A percentile compares a stretch with the other conserved stretches of the same genome.
These are phyloP conservation scores for Brachypterus glaber DNA, from an alignment of 2,888 invertebrate species.

Conservation along the genomic window DNA sequence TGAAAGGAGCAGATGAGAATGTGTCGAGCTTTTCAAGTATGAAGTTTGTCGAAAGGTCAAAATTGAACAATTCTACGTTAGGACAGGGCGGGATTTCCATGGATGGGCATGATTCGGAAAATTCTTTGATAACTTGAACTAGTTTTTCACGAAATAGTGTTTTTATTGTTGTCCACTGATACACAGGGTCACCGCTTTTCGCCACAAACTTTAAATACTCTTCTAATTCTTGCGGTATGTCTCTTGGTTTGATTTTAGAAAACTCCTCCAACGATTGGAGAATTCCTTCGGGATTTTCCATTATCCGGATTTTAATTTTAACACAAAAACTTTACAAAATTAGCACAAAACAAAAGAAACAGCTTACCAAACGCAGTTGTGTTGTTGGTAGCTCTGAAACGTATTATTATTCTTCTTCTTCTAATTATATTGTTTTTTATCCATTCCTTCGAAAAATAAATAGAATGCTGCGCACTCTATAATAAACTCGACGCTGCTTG, in stretches of 20 bases:
- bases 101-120: slow-evolving; percentile 67
- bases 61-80: slow-evolving; percentile 85
- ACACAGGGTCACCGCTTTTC: slow-evolving; percentile 88
- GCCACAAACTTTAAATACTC: slow-evolving; percentile 85
- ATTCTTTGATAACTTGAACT: slow-evolving; percentile 76
- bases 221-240: slow-evolving; percentile 80
- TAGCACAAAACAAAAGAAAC: too few species aligned
- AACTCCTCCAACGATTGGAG: slow-evolving; percentile 76
- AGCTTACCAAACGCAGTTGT: too few species aligned
- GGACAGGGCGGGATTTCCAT: slow-evolving; percentile 78
- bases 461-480: too few species aligned
- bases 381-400: too few species aligned
- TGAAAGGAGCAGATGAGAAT: slow-evolving; percentile 87
- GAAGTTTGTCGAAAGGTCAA: slow-evolving; percentile 77
- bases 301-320: too few species aligned
- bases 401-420: too few species aligned
- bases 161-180: slow-evolving; percentile 83
- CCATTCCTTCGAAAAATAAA: too few species aligned
- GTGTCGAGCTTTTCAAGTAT: slow-evolving; percentile 72
- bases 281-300: slow-evolving; percentile 82
- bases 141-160: slow-evolving; percentile 82
- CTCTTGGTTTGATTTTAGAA: slow-evolving; percentile 63
- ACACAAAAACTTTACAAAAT: too few species aligned
- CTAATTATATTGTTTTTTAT: too few species aligned
- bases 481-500: too few species aligned